These are phyloP conservation scores for Prionace glauca DNA, from an alignment of 2,797 vertebrate genomes.

Conservation along the genomic window DNA sequence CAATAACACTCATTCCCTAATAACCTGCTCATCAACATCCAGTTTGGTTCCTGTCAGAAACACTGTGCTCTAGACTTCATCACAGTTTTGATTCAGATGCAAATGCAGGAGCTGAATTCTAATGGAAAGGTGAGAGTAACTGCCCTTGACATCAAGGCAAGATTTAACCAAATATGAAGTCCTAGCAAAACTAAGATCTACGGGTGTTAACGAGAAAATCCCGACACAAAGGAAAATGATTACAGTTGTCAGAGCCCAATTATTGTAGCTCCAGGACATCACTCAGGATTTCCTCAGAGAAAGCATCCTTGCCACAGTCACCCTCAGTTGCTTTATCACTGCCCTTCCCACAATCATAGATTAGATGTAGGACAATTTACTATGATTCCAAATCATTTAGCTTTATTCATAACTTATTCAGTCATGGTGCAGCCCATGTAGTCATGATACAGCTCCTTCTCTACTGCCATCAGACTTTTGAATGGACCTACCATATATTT, in stretches of 20 bases:
- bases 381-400: not conserved
- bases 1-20: not conserved
- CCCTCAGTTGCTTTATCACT: not conserved
- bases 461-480: no score
- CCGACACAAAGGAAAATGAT: not conserved
- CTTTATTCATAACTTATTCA: not conserved
- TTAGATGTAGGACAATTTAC: not conserved
- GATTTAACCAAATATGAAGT: not conserved
- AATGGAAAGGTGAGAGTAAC: not conserved
- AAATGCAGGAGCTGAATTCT: not conserved
- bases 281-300: not conserved
- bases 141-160: not conserved
- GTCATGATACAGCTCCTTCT: no score
- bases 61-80: not conserved
- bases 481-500: no score
- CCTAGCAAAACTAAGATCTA: not conserved
- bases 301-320: not conserved
- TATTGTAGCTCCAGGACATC: not conserved
- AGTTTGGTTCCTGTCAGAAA: not conserved
- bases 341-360: not conserved
- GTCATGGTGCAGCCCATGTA: not conserved
- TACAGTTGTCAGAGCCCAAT: not conserved
- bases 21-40: not conserved
- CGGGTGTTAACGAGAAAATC: not conserved
- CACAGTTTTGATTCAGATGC: not conserved